These are phyloP conservation scores for Sterna hirundo DNA, from an alignment of 2,113 vertebrate species.

Conservation along the genomic window DNA sequence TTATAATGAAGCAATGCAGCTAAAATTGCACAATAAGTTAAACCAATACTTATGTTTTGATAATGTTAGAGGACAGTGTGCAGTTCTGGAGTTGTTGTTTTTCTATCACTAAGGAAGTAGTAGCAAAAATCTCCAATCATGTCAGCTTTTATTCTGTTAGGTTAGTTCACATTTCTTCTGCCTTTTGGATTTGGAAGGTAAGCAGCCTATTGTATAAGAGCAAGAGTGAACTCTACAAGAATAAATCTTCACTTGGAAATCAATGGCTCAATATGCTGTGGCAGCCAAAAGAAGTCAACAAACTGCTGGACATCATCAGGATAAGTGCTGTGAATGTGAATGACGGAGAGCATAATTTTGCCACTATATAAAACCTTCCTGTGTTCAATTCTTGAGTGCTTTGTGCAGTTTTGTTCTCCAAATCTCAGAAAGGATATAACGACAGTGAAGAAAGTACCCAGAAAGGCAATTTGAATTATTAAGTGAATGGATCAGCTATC, in stretches of 20 bases:
- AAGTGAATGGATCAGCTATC: not conserved
- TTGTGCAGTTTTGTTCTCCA: not conserved
- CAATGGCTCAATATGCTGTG: not conserved
- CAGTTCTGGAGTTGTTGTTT: not conserved
- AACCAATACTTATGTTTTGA: not conserved
- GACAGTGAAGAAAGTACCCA: not conserved
- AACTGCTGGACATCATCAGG: not conserved
- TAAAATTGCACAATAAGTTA: not conserved
- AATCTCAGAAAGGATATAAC: not conserved
- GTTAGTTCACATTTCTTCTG: not conserved
- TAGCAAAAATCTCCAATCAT: not conserved
- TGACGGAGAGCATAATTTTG: not conserved
- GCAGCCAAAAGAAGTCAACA: not conserved
- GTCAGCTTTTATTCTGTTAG: not conserved
- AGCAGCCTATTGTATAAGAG: not conserved
- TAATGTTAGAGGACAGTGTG: not conserved
- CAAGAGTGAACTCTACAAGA: not conserved
- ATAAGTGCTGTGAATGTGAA: not conserved
- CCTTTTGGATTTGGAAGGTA: not conserved
- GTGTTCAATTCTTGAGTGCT: not conserved
- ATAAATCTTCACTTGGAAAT: not conserved
- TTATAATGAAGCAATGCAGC: not conserved
- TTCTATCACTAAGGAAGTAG: not conserved
- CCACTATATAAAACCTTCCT: not conserved
- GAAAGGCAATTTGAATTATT: not conserved